Base-by-base conservation (phyloP, 2,113 vertebrate species). In the Corydoras sp. region DNA sequence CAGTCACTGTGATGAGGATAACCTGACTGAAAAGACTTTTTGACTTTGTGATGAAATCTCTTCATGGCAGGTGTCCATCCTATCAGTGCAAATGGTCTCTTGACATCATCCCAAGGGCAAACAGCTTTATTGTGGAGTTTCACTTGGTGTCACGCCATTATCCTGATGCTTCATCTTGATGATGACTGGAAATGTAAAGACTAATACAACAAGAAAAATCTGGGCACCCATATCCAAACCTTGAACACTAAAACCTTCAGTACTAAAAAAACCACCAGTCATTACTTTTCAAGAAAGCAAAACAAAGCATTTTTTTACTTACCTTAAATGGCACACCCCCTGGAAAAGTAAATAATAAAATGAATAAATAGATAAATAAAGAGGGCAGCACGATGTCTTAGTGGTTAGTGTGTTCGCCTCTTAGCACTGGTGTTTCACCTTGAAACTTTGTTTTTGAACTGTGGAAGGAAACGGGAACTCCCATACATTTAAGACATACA, bases 21-120 rank as follows among this genome's bases (percentile, higher is more conserved):
- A 65, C 60, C 55, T 5, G 18, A 43, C 18, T 78, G 60, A 65
- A 55, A 66, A 49, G 18, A 62, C 49, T 61, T 18, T 14, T 55
- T 30, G n/a, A 13, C 55, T 11, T 35, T 2, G 59, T 48, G 30
- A 31, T 64, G 24, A 64, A 72, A 62, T 69, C 60, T 68, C 10
- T 69, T 72, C 31, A 65, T 55, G 71, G 61, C 58, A 60, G 73
- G 61, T 79, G 65, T 62, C 61, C 63, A 64, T 61, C 69, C 48
- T 62, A 62, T 79, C 58, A 62, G 55, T 13, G 3, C 15, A 51
- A 9, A 65, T 43, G 48, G 65, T n/a, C 56, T 10, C 14, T n/a
- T 2, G 73, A 60, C 69, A 32, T 24, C 0, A 51, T 31, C 48
- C 58, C 53, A 50, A 58, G 61, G 14, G 49, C 29, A 49, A 3